phyloP scores from a whole-genome alignment of 1,140 invertebrate species.

The Helicorthomorpha holstii region DNA sequence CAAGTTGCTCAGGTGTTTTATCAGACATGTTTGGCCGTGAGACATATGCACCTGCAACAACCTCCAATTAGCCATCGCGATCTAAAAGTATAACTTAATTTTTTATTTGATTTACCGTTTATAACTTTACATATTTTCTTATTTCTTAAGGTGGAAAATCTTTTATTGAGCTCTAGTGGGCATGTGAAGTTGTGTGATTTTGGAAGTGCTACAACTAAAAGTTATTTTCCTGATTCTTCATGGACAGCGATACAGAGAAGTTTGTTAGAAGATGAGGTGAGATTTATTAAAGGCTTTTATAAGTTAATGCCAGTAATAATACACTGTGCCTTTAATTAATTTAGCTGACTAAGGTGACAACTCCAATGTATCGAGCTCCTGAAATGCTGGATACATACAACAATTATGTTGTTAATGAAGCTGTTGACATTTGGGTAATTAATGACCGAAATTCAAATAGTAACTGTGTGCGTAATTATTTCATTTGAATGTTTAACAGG shows the following conservation, averaged over 20 bases:
- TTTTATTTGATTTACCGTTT: conserved; percentile 7
- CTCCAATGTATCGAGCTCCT: conserved; percentile 46
- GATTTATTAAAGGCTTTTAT: conserved; percentile 10
- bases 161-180: conserved; percentile 58
- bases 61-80: conserved; percentile 85
- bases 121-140: conserved; percentile 8
- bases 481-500: conserved; percentile 24
- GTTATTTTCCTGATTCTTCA: conserved; percentile 60
- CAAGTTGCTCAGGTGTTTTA: conserved; percentile 79
- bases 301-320: background rate
- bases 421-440: conserved; percentile 70
- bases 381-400: conserved; percentile 84
- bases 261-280: conserved; percentile 83
- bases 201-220: conserved; percentile 80
- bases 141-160: conserved; percentile 40
- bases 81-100: conserved; percentile 54
- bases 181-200: conserved; percentile 95
- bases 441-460: background rate
- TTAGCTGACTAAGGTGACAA: conserved; percentile 39
- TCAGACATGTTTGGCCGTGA: conserved; percentile 71
- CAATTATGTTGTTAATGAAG: conserved; percentile 75
- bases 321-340: background rate
- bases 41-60: conserved; percentile 79
- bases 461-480: conserved; percentile 1
- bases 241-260: conserved; percentile 86